Evolutionary conservation across 2,888 invertebrate species (phyloP), one percentile per base, ranked within the genome.

Genomic region (Cynaeus angustus): DNA sequence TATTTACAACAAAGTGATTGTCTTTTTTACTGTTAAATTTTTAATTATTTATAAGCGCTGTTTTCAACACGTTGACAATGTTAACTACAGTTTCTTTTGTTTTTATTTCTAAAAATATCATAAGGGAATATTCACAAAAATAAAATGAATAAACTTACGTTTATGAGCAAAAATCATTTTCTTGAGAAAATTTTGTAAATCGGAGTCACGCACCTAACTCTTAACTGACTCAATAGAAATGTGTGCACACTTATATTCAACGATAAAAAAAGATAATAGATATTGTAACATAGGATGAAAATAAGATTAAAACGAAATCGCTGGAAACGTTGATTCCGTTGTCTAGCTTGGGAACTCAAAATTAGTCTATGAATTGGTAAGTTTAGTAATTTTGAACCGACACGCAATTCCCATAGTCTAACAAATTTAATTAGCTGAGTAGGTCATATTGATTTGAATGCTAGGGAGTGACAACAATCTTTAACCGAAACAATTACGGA

Each of bases 391-490:
- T 21, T 21, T 4, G 21, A 21, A 21, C 21, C 21, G 33, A 4
- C 28, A 10, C 16, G 37, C n/a, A 50, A 38, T 38, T 33, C 38
- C 38, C 33, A 65, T n/a, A 37, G 58, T 21, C 33, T 16, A 46
- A 66, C 46, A 56, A 66, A 67, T 52, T 16, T 52, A 67, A 67
- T 67, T 67, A 67, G 43, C 52, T 30, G 50, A 67, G 59, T 50
- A 41, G 66, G 30, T 45, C 28, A 59, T 67, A 67, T 67, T 50
- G 67, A 67, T 66, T 58, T 58, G 33, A 28, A 30, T 48, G 38
- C 58, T 66, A 50, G 46, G 66, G 58, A 58, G 65, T 66, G 56
- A 66, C 65, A 21, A 21, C 21, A 64, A 43, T 45, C 61, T 37
- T 30, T 13, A 12, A 37, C 43, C 10, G 10, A 43, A 43, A 12